phyloP scores from a whole-genome alignment of 2,113 vertebrate genomes.

The Loxodonta africana region DNA sequence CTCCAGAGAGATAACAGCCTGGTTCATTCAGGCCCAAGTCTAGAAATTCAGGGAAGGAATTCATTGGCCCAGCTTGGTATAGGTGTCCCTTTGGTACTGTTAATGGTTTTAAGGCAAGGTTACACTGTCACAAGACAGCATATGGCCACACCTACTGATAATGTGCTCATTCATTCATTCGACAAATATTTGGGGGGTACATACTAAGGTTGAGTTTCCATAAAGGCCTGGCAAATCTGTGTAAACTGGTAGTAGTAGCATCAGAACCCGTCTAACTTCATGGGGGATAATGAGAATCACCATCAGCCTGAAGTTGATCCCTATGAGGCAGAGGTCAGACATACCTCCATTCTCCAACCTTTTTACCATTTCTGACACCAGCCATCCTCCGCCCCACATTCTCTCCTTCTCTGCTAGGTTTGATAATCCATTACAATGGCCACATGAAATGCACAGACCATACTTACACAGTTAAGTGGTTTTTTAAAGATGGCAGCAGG shows the following conservation, averaged over 20 bases:
- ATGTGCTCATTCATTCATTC: not conserved
- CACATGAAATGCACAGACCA: too few relatives aligned
- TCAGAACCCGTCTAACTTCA: too few relatives aligned
- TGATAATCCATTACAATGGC: too few relatives aligned
- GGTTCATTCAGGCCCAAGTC: not conserved
- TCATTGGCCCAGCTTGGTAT: not conserved
- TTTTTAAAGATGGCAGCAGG: too few relatives aligned
- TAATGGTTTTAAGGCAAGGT: not conserved
- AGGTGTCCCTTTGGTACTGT: not conserved
- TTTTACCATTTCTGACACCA: too few relatives aligned
- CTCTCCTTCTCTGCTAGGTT: too few relatives aligned
- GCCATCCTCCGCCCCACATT: too few relatives aligned
- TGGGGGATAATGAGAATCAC: too few relatives aligned
- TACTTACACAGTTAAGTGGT: too few relatives aligned
- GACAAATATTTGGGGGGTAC: not conserved
- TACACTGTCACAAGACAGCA: not conserved
- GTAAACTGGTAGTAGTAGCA: not conserved
- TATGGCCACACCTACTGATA: not conserved
- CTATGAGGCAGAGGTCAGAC: too few relatives aligned
- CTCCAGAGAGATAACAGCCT: not conserved
- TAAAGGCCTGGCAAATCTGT: not conserved
- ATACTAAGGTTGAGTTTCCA: not conserved
- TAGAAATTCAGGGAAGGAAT: not conserved
- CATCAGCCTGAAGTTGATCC: too few relatives aligned
- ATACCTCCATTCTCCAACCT: too few relatives aligned